Conservation (phyloP, 1,140 invertebrate genomes). For the Plutomurus gul region DNA sequence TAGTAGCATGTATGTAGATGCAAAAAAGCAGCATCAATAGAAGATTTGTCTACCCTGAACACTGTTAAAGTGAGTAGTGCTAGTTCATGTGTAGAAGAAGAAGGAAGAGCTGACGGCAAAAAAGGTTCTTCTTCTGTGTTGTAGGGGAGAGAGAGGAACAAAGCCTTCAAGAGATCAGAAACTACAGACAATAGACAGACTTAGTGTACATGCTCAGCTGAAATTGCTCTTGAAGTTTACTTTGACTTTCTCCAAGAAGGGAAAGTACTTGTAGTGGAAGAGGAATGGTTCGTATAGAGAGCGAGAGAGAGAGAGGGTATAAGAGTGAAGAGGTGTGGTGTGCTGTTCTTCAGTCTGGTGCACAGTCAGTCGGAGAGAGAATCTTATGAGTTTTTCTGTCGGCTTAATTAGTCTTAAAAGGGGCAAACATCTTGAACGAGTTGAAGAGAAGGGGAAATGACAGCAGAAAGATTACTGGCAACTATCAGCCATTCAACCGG, state of each 20-base stretch:
- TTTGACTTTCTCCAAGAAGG: neutral
- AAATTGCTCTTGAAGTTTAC: neutral
- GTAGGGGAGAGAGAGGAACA: too few relatives aligned
- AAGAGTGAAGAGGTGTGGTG: neutral
- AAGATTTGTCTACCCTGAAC: neutral
- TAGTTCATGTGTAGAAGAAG: too few relatives aligned
- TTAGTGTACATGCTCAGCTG: neutral
- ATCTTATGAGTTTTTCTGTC: constrained; percentile 9
- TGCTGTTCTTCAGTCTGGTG: neutral
- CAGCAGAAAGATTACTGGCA: neutral
- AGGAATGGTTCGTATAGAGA: too few relatives aligned
- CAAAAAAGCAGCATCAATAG: too few relatives aligned
- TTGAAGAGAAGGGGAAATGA: neutral
- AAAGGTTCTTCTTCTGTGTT: too few relatives aligned
- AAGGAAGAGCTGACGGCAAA: too few relatives aligned
- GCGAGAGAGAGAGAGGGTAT: too few relatives aligned
- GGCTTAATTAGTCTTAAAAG: constrained; percentile 14
- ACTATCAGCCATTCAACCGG: neutral
- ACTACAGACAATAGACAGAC: too few relatives aligned
- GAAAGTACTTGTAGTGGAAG: too few relatives aligned
- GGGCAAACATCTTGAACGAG: neutral
- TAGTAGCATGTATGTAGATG: too few relatives aligned
- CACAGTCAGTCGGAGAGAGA: neutral
- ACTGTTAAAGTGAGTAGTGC: too few relatives aligned
- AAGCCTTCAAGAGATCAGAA: too few relatives aligned